phyloP scores from a whole-genome alignment of 2,113 vertebrate species.

The Papio anubis region DNA sequence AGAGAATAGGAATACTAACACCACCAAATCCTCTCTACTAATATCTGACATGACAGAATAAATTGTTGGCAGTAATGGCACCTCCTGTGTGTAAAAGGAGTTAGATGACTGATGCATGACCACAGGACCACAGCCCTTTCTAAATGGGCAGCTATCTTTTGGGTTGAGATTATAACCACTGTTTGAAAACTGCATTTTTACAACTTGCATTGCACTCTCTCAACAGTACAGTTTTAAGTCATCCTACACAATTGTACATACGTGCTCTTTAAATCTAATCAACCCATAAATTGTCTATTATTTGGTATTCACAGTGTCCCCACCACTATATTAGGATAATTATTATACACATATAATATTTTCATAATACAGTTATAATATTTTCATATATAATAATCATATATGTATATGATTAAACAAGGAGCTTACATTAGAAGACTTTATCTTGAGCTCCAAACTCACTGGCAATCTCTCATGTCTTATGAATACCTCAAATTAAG shows the following conservation, averaged over 20 bases:
- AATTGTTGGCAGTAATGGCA: not conserved
- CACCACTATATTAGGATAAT: not conserved
- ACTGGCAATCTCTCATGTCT: not conserved
- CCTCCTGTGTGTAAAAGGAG: not conserved
- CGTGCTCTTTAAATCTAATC: not conserved
- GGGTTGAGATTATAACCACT: not conserved
- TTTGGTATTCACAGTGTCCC: not conserved
- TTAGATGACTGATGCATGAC: rapidly evolving
- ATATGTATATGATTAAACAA: not conserved
- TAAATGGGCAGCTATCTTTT: not conserved
- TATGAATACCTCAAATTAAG: not conserved
- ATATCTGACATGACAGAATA: not conserved
- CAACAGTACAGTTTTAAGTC: not conserved
- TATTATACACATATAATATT: too few species aligned
- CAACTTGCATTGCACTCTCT: not conserved
- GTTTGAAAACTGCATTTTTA: not conserved
- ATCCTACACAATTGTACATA: not conserved
- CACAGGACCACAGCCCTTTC: not conserved
- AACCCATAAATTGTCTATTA: not conserved
- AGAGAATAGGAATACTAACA: not conserved
- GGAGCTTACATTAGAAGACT: not conserved
- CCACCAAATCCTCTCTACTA: not conserved
- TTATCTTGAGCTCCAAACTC: not conserved
- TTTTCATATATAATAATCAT: too few species aligned
- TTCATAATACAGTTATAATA: too few species aligned